phyloP scores from a whole-genome alignment of 2,888 invertebrate genomes.

The Philereme vetulata region DNA sequence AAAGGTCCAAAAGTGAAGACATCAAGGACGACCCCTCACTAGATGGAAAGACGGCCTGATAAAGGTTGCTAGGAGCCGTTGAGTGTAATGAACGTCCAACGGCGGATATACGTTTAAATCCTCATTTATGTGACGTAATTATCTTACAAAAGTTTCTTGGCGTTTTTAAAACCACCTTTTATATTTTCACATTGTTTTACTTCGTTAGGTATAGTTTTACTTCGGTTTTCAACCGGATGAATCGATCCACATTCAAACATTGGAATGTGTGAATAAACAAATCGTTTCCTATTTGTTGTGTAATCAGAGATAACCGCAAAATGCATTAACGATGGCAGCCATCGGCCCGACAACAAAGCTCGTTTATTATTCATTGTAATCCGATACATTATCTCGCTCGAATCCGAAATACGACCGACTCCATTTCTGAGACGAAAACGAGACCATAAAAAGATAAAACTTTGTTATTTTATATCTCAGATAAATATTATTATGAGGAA shows the following conservation, averaged over 20 bases:
- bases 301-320: conserved; percentile 49
- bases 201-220: not conserved
- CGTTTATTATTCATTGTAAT: conserved; percentile 74
- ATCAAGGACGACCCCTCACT: too few species aligned
- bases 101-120: too few species aligned
- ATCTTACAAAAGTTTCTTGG: too few species aligned
- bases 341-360: conserved; percentile 52
- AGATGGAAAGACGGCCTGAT: too few species aligned
- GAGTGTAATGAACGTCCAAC: too few species aligned
- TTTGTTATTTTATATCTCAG: conserved; percentile 6
- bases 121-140: too few species aligned
- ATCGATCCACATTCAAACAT: conserved; percentile 32
- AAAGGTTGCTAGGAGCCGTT: too few species aligned
- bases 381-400: conserved; percentile 61
- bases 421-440: conserved; percentile 47
- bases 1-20: too few species aligned
- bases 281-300: conserved; percentile 50
- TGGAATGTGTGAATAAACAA: conserved; percentile 39
- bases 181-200: not conserved
- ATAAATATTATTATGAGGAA: not conserved
- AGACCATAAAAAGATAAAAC: conserved; percentile 45
- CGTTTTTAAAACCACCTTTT: not conserved
- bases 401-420: conserved; percentile 50
- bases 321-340: conserved; percentile 55
- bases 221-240: conserved; percentile 17